phyloP scores from a whole-genome alignment of 2,113 vertebrate species.

The Myotis lucifugus region DNA sequence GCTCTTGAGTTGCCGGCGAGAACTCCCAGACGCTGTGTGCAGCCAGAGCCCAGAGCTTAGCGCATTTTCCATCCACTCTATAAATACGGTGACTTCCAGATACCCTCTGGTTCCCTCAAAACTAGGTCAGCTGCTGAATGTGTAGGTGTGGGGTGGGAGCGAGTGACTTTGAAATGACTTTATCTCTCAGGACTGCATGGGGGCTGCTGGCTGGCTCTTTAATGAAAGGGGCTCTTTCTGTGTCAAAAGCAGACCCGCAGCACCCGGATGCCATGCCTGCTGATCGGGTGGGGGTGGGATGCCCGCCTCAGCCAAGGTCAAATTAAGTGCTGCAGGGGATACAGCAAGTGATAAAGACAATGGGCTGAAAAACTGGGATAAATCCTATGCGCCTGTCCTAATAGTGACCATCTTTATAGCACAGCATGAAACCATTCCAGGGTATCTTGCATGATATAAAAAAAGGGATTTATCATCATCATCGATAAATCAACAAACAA shows the following conservation, averaged over 20 bases:
- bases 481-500: background rate
- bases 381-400: background rate
- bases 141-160: background rate
- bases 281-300: background rate
- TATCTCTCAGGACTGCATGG: constrained; percentile 6
- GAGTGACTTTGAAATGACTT: constrained; percentile 65
- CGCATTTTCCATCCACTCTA: constrained; percentile 2
- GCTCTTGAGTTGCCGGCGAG: background rate
- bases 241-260: constrained; percentile 18
- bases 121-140: constrained; percentile 71
- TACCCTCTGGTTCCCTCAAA: constrained; percentile 65
- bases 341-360: background rate
- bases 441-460: background rate
- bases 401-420: background rate
- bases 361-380: background rate
- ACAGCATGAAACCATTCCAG: no score
- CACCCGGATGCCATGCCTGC: background rate
- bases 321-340: background rate
- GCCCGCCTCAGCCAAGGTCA: background rate
- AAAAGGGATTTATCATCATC: background rate
- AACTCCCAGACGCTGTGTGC: constrained; percentile 38
- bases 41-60: background rate
- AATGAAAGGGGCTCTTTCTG: constrained; percentile 32
- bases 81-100: constrained; percentile 72
- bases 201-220: constrained; percentile 29